These are phyloP conservation scores for Microplitis deprimator DNA, from an alignment of 2,888 invertebrate species.

Conservation along the genomic window DNA sequence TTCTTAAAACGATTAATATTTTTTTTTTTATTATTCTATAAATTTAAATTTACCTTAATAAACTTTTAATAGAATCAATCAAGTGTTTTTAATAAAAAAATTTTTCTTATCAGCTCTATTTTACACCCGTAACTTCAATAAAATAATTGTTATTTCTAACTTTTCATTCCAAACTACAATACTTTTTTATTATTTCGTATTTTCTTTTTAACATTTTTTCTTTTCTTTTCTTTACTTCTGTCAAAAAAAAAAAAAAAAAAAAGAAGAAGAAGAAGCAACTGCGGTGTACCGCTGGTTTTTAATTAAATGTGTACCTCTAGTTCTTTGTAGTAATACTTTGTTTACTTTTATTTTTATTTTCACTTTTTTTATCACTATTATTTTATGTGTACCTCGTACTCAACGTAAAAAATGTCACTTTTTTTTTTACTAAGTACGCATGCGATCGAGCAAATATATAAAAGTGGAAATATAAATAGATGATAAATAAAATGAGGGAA, in stretches of 20 bases:
- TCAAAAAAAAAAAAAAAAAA: not conserved
- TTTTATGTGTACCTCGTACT: not conserved
- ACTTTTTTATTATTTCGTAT: not conserved
- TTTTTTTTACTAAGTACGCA: not conserved
- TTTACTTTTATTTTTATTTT: conserved; percentile 36
- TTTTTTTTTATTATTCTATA: not conserved
- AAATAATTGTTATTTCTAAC: not conserved
- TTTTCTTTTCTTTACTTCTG: not conserved
- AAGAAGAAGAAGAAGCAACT: conserved; percentile 31
- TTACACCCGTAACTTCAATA: not conserved
- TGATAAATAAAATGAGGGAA: conserved; percentile 11
- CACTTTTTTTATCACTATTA: not conserved
- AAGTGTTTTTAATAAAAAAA: not conserved
- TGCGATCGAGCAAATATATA: conserved; percentile 15
- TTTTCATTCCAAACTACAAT: not conserved
- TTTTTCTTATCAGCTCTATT: not conserved
- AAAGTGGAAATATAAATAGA: not conserved
- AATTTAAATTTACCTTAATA: too few species aligned
- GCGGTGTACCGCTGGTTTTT: conserved; percentile 53
- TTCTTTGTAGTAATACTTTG: conserved; percentile 44
- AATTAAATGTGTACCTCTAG: conserved; percentile 56
- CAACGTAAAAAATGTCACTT: not conserved
- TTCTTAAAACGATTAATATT: not conserved
- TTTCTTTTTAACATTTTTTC: not conserved
- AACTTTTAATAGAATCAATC: too few species aligned